Conservation (phyloP, 1,140 invertebrate species). For the Calliphora vicina region DNA sequence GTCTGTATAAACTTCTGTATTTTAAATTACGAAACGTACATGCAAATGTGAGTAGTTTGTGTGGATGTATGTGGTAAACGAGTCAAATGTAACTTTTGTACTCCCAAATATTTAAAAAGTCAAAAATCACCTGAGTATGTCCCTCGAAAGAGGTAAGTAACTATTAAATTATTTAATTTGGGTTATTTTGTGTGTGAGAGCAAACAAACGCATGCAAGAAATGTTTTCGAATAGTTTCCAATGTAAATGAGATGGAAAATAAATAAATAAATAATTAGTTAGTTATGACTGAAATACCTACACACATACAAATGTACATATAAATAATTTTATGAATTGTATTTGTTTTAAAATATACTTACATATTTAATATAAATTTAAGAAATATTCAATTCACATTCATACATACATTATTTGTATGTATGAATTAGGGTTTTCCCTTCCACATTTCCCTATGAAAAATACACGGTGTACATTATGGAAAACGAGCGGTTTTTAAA, state of each 20-base stretch:
- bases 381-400: neutral
- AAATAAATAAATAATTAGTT: no score
- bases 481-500: no score
- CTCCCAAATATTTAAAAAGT: conserved; percentile 35
- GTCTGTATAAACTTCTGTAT: no score
- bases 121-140: conserved; percentile 54
- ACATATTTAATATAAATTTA: neutral
- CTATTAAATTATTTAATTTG: conserved; percentile 48
- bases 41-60: no score
- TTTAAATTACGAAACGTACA: no score
- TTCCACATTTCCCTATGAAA: no score
- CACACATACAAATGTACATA: neutral
- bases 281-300: conserved; percentile 28
- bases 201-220: conserved; percentile 18
- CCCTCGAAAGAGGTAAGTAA: conserved; percentile 55
- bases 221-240: neutral
- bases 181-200: conserved; percentile 21
- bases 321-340: neutral
- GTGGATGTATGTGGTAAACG: neutral
- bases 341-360: neutral
- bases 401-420: neutral
- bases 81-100: neutral
- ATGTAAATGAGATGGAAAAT: neutral
- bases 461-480: no score
- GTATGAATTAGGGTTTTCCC: no score